Conservation (phyloP, 2,888 invertebrate genomes). For the Ctena decussata region DNA sequence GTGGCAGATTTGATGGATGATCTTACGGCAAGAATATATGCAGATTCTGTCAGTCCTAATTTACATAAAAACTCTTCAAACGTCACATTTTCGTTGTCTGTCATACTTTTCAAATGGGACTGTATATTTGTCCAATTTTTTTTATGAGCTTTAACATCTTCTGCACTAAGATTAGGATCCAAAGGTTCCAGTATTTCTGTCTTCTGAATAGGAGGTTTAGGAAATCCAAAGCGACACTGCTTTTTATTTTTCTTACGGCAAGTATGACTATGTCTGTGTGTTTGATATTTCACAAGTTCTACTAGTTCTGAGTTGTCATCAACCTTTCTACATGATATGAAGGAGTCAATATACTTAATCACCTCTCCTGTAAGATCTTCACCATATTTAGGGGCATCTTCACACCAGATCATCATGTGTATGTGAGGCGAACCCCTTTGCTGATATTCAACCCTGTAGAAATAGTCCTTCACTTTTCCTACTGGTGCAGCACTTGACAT, state of each 20-base stretch:
- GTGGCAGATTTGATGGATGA: not conserved
- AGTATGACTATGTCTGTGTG: conserved; percentile 50
- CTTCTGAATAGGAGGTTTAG: conserved; percentile 46
- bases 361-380: conserved; percentile 24
- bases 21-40: not conserved
- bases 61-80: conserved; percentile 1
- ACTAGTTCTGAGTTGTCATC: not conserved
- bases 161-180: not conserved
- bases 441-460: conserved; percentile 57
- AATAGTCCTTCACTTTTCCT: conserved; percentile 61
- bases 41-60: not conserved
- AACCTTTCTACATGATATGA: conserved; percentile 31
- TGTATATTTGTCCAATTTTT: conserved; percentile 15
- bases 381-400: conserved; percentile 36
- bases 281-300: not conserved
- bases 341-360: conserved; percentile 34
- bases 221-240: conserved; percentile 56
- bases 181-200: conserved; percentile 55
- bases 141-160: conserved; percentile 37
- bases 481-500: conserved; percentile 29
- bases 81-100: conserved; percentile 22
- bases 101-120: not conserved
- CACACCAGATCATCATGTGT: conserved; percentile 43
- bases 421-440: conserved; percentile 53
- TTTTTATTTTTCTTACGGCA: conserved; percentile 36